Conservation (phyloP, 2,113 vertebrate species). For the Furnarius figulus region DNA sequence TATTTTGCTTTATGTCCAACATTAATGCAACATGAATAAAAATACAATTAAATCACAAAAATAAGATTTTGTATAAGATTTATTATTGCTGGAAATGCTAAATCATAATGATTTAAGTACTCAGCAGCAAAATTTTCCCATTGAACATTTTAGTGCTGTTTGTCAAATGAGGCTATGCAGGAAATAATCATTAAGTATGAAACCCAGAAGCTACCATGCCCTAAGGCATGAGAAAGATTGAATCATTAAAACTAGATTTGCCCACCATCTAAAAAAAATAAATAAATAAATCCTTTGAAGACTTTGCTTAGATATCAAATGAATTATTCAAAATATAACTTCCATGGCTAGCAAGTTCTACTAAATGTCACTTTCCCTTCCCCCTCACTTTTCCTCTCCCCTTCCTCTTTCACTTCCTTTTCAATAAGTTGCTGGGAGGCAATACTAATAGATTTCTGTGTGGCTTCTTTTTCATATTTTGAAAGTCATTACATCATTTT, state of each 20-base stretch:
- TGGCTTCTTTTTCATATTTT: not conserved
- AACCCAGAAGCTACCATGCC: not conserved
- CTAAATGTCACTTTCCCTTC: not conserved
- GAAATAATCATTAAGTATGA: conserved; percentile 26
- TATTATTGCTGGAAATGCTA: not conserved
- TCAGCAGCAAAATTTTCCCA: conserved; percentile 35
- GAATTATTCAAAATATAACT: not conserved
- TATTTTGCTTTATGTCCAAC: not conserved
- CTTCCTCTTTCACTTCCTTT: not conserved
- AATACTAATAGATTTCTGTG: not conserved
- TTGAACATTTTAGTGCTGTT: conserved; percentile 21
- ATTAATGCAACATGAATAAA: not conserved
- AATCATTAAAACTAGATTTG: conserved; percentile 59
- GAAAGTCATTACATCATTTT: not conserved
- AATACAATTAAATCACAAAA: not conserved
- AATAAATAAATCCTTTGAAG: not conserved
- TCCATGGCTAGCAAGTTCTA: not conserved
- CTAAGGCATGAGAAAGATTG: conserved; percentile 6
- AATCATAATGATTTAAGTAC: conserved; percentile 22
- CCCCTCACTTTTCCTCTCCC: not conserved
- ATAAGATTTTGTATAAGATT: not conserved
- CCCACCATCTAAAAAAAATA: not conserved
- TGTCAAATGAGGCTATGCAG: conserved; percentile 39
- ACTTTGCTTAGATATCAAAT: not conserved
- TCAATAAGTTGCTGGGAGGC: not conserved